Conservation (phyloP, 1,140 invertebrate genomes). For the Myzus persicae region DNA sequence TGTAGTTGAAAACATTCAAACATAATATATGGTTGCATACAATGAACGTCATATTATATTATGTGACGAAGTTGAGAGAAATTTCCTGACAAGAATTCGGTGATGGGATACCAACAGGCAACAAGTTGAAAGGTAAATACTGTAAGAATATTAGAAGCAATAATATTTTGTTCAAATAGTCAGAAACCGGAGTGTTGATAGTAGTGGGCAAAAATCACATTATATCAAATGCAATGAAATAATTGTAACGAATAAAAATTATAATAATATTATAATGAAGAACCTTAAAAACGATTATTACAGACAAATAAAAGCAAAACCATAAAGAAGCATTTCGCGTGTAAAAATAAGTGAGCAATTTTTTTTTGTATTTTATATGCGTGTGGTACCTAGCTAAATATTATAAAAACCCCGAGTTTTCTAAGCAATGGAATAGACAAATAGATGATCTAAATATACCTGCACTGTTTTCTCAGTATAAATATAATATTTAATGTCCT, state of each 20-base stretch:
- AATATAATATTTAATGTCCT: background rate
- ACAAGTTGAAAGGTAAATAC: background rate
- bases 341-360: background rate
- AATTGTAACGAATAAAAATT: too few relatives aligned
- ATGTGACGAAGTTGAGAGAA: background rate
- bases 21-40: background rate
- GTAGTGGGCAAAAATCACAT: background rate
- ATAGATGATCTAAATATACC: background rate
- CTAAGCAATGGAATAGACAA: background rate
- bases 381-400: background rate
- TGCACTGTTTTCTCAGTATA: background rate
- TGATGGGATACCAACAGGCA: background rate
- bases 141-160: background rate
- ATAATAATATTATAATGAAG: too few relatives aligned
- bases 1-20: background rate
- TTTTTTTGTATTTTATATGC: background rate
- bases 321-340: background rate
- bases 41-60: background rate
- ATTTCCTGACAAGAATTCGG: background rate
- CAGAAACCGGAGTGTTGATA: background rate
- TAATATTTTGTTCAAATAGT: background rate
- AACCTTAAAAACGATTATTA: background rate
- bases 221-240: background rate
- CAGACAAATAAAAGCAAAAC: background rate
- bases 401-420: background rate